Base-by-base conservation (phyloP, 1,140 invertebrate genomes). In the Drosophila bocqueti region DNA sequence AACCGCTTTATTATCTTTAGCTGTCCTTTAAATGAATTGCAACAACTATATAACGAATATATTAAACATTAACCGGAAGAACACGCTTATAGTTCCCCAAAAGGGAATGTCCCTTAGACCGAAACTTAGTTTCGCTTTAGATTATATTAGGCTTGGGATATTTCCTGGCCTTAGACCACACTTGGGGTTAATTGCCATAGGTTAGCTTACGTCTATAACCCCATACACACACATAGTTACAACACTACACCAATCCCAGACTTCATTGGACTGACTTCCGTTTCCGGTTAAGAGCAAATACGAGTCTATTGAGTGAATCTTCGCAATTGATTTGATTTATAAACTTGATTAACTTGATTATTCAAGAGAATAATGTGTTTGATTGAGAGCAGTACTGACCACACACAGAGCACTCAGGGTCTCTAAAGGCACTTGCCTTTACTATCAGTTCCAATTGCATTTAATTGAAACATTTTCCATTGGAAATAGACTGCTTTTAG, bases 1-100 rank as follows among this genome's bases (percentile, higher is more conserved):
- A 77, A 43, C 26, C 16, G 83, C 82, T 85, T 85, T 74, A 54
- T 75, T 80, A 80, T 54, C 67, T 66, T 71, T 77, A 72, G 55
- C 69, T 46, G 60, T 75, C 47, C 57, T 40, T 59, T 18, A 61
- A 49, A 31, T 13, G 18, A 68, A 46, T 11, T 61, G 45, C 29
- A 36, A 72, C 21, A 49, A n/a, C 36, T 55, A 45, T 49, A 61
- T 15, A 34, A 62, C 24, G 13, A 54, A 74, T 43, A n/a, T 49
- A 29, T 15, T 8, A 55, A 72, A 40, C 40, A 45, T 38, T 46
- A 21, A 18, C 59, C 40, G 24, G 49, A 13, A 34, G 24, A 61
- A 73, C 55, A 61, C 71, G 71, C 55, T 52, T 73, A 15, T 52
- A 61, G 55, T 11, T 61, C 18, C 29, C 31, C 31, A 3, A n/a